phyloP scores from a whole-genome alignment of 2,113 vertebrate genomes.

The Propithecus coquereli region DNA sequence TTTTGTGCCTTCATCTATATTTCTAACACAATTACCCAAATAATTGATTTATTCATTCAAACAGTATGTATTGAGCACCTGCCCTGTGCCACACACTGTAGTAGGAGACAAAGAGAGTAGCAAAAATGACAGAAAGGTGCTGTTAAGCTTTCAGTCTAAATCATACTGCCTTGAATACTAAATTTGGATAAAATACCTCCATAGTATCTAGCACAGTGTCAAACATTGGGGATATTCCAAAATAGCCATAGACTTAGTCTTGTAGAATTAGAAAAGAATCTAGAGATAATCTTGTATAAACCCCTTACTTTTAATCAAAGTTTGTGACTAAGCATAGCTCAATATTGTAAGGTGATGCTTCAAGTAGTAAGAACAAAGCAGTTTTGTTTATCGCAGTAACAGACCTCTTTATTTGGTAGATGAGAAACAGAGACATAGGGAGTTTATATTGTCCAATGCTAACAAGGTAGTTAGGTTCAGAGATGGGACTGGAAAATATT shows the following conservation, averaged over 20 bases:
- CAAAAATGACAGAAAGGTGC: not conserved
- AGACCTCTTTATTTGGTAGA: not conserved
- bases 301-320: conserved; percentile 17
- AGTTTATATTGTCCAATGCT: not conserved
- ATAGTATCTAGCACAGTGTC: not conserved
- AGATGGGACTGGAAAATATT: not conserved
- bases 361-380: not conserved
- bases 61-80: not conserved
- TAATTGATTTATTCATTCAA: not conserved
- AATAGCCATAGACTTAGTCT: conserved; percentile 3
- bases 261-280: conserved; percentile 25
- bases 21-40: conserved; percentile 19
- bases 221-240: not conserved
- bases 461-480: not conserved
- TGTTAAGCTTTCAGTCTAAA: not conserved
- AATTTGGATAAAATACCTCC: conserved; percentile 21
- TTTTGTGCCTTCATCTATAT: not conserved
- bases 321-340: conserved; percentile 12
- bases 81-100: not conserved
- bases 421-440: not conserved
- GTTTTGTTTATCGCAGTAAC: not conserved
- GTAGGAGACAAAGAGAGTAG: not conserved
- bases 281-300: conserved; percentile 17
- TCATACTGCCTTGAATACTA: not conserved
- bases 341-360: not conserved